Conservation (phyloP, 2,888 invertebrate genomes). For the Tupiocoris notatus region DNA sequence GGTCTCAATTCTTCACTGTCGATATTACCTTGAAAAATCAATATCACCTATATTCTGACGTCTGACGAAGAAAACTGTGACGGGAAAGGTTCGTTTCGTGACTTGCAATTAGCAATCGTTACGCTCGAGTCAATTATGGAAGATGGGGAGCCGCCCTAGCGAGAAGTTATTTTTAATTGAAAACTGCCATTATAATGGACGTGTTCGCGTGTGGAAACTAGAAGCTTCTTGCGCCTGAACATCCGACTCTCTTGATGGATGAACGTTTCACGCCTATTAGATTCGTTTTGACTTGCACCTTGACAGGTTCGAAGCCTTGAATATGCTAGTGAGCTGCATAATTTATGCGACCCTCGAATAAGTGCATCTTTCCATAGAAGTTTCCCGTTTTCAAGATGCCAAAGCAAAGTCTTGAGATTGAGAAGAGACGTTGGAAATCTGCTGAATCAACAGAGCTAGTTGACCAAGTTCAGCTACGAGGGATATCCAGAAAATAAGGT, state of each 20-base stretch:
- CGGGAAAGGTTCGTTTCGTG: slow-evolving; percentile 10
- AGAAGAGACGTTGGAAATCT: too few relatives aligned
- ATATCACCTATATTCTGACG: background rate
- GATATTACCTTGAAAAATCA: too few relatives aligned
- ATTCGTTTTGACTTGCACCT: too few relatives aligned
- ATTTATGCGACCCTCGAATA: too few relatives aligned
- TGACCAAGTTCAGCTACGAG: too few relatives aligned
- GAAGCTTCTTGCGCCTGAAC: background rate
- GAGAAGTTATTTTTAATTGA: slow-evolving; percentile 33
- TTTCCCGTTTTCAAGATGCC: too few relatives aligned
- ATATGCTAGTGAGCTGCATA: too few relatives aligned
- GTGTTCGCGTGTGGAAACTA: background rate
- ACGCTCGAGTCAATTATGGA: slow-evolving; percentile 32
- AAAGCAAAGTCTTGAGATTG: too few relatives aligned
- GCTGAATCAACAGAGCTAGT: too few relatives aligned
- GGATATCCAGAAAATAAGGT: slow-evolving; percentile 20
- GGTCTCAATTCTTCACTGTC: too few relatives aligned
- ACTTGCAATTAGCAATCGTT: slow-evolving; percentile 34
- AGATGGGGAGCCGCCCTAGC: background rate
- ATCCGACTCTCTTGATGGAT: slow-evolving; percentile 16
- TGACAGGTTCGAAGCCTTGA: too few relatives aligned
- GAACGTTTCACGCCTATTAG: slow-evolving; percentile 3
- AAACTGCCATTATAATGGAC: slow-evolving; percentile 21
- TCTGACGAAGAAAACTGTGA: background rate
- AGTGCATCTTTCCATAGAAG: too few relatives aligned